Percentiles rank a stretch among this genome's conserved stretches.
Conservation (phyloP, 2,888 invertebrate species). For the Mamestra brassicae region DNA sequence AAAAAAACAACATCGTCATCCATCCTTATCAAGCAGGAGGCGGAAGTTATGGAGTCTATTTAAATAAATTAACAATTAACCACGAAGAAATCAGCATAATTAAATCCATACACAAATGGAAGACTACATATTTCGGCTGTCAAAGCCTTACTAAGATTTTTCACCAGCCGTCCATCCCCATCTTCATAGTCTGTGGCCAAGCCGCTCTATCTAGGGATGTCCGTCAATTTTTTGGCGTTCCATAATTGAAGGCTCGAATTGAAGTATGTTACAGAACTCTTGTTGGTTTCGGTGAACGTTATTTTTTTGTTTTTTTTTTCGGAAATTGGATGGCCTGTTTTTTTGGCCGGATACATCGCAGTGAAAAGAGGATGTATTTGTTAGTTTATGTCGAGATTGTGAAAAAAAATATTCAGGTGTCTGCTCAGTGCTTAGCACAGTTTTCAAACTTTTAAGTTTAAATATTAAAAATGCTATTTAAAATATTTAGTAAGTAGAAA, state of each 20-base stretch:
- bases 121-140: no score
- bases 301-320: conserved; percentile 1
- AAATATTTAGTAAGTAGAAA: no score
- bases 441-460: not conserved
- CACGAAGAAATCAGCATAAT: no score
- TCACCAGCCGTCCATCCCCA: no score
- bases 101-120: no score
- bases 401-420: not conserved
- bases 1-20: no score
- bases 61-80: no score
- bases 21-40: no score
- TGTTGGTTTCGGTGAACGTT: conserved; percentile 9
- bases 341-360: not conserved
- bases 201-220: conserved; percentile 23
- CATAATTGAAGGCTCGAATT: conserved; percentile 40
- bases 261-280: conserved; percentile 32
- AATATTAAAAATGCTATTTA: not conserved
- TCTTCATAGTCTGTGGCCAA: not conserved
- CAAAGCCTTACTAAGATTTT: no score
- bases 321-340: not conserved
- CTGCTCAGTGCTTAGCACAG: not conserved
- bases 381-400: not conserved
- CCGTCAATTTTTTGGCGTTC: conserved; percentile 38
- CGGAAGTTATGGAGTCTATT: no score
- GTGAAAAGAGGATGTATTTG: not conserved